Percentiles rank a stretch among this genome's conserved stretches.
Evolutionary conservation across 2,797 vertebrate species (phyloP).

Genomic region (Acanthornis magna): DNA sequence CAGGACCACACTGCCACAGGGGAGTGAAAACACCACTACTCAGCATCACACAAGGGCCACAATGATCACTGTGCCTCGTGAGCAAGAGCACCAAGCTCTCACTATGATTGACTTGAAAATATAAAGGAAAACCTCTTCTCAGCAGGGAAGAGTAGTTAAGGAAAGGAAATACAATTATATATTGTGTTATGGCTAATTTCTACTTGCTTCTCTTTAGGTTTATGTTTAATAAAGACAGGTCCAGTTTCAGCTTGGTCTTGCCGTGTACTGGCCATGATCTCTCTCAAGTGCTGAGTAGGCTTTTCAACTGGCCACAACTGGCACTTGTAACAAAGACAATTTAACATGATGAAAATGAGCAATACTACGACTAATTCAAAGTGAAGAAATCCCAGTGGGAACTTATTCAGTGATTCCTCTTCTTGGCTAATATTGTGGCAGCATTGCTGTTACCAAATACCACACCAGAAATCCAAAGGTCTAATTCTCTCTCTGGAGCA

Average conservation of each 20-base stretch:
- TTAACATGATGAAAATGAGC: neutral
- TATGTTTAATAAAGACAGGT: neutral
- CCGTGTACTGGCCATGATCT: neutral
- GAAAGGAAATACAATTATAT: neutral
- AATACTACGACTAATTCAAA: neutral
- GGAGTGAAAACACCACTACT: neutral
- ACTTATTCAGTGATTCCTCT: neutral
- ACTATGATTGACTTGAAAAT: neutral
- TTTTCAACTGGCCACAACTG: neutral
- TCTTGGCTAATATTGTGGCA: neutral
- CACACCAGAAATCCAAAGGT: neutral
- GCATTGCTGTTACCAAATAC: neutral
- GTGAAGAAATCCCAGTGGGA: neutral
- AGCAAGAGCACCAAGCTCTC: neutral
- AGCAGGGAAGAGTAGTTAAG: neutral
- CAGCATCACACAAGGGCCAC: neutral
- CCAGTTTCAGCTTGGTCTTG: neutral
- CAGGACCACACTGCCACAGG: fast-evolving
- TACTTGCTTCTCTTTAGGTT: neutral
- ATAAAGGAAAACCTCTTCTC: neutral
- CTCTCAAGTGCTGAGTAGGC: neutral
- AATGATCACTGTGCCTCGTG: fast-evolving
- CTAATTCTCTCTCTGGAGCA: neutral
- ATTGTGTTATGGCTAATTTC: neutral
- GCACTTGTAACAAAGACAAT: neutral